Evolutionary conservation across 30 jellyfish, hydroid and myxozoan genomes (phyloP).

Genomic region (Haliclystus octoradiatus): DNA sequence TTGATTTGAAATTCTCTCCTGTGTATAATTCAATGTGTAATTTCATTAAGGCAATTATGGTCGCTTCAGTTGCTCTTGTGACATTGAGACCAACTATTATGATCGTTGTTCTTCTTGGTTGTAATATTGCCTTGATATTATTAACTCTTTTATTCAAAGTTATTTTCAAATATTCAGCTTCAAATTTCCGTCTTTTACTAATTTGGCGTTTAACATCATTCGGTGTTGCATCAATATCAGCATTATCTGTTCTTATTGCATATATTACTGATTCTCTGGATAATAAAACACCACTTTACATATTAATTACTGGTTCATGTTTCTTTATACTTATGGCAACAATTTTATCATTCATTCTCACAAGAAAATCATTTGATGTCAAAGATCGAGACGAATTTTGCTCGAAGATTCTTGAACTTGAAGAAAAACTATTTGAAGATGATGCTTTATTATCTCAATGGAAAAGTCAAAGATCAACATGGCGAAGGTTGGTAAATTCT

Average conservation of each 20-base stretch:
- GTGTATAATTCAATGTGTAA: slow-evolving; percentile 56
- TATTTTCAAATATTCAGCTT: slow-evolving; percentile 38
- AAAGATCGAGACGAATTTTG: slow-evolving; percentile 44
- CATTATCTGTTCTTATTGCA: slow-evolving; percentile 55
- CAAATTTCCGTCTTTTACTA: slow-evolving; percentile 47
- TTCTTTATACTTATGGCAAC: slow-evolving; percentile 28
- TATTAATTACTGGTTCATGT: slow-evolving; percentile 36
- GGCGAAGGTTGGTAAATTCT: slow-evolving; percentile 16
- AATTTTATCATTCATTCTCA: slow-evolving; percentile 24
- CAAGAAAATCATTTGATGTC: slow-evolving; percentile 16
- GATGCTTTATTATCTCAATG: slow-evolving; percentile 42
- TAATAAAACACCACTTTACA: slow-evolving; percentile 52
- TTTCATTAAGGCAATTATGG: slow-evolving; percentile 55
- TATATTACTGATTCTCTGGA: slow-evolving; percentile 14
- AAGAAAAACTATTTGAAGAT: slow-evolving; percentile 33
- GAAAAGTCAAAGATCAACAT: slow-evolving; percentile 28
- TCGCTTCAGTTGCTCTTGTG: slow-evolving; percentile 49
- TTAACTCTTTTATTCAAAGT: slow-evolving; percentile 41
- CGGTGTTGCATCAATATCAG: slow-evolving; percentile 24
- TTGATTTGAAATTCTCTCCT: slow-evolving; percentile 80
- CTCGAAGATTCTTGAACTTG: slow-evolving; percentile 21
- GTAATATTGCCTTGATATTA: slow-evolving; percentile 22
- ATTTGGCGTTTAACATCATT: slow-evolving; percentile 84
- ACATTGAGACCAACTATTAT: slow-evolving; percentile 41
- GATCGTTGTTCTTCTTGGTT: slow-evolving; percentile 21